These are phyloP conservation scores for Apocheima hispidaria DNA, from an alignment of 2,888 invertebrate genomes.

Conservation along the genomic window DNA sequence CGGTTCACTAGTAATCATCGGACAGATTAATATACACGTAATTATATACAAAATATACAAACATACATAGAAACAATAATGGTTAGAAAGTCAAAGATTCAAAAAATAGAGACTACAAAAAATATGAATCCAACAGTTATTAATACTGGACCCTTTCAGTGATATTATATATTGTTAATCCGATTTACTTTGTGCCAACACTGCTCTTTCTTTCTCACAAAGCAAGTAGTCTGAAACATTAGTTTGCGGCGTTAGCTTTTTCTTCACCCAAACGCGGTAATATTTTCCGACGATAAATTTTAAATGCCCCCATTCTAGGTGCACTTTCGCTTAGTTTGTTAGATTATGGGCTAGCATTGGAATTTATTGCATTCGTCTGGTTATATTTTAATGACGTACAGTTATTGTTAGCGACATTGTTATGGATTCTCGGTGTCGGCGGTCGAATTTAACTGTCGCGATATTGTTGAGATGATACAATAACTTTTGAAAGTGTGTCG, in stretches of 20 bases:
- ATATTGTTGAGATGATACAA: conserved; percentile 17
- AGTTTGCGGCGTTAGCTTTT: conserved; percentile 70
- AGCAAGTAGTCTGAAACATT: conserved; percentile 69
- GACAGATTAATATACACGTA: too few relatives aligned
- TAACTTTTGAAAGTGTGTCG: conserved; percentile 15
- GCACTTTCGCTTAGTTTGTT: conserved; percentile 75
- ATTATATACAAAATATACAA: too few relatives aligned
- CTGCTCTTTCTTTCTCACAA: conserved; percentile 65
- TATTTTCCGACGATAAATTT: conserved; percentile 80
- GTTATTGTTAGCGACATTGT: conserved; percentile 39
- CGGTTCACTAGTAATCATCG: too few relatives aligned
- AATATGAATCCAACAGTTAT: neutral
- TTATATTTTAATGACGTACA: conserved; percentile 53
- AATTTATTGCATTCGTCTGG: conserved; percentile 68
- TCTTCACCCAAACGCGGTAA: conserved; percentile 70
- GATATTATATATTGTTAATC: too few relatives aligned
- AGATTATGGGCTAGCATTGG: conserved; percentile 64
- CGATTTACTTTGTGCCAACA: conserved; percentile 18
- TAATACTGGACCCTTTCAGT: neutral
- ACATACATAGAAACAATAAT: too few relatives aligned
- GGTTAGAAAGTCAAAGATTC: too few relatives aligned
- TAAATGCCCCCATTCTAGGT: conserved; percentile 75
- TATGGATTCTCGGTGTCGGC: conserved; percentile 17
- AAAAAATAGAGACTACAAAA: too few relatives aligned
- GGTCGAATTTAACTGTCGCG: conserved; percentile 15